Evolutionary conservation across 2,888 invertebrate genomes (phyloP), one percentile per base, ranked within the genome.

Genomic region (Anagyrus pseudococci): DNA sequence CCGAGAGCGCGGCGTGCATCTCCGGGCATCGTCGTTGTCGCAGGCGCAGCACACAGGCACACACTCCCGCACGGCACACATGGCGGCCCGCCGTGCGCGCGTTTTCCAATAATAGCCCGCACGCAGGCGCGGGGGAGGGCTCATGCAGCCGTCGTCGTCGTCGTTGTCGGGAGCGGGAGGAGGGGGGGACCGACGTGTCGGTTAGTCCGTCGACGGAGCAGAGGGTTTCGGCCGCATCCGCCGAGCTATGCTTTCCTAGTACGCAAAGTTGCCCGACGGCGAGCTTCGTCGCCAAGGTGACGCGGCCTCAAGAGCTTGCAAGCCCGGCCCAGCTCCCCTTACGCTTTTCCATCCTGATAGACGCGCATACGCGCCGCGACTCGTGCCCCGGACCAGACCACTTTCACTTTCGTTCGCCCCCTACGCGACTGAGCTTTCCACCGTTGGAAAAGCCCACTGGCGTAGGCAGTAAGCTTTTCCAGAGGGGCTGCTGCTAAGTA

Each of bases 241-340:
- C 19, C 25, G 44, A n/a, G 40, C 40, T 58, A 71, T 72, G 69
- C 58, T 71, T 62, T 41, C 71, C 72, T 72, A 68, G 66, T 72
- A 68, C 64, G 62, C 64, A 67, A 72, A 71, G 71, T 71, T 68
- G 69, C 64, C 68, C 62, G 64, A 65, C 59, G 56, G 64, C 37
- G 69, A 71, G 70, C 71, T 72, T 71, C 69, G 70, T 67, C 68
- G 65, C 64, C 67, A 64, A 62, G 67, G 67, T 47, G 63, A 68
- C 68, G 55, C 52, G 22, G n/a, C 44, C 29, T 19, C 33, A 15
- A 37, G 58, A 55, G 62, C 58, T 58, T 56, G 58, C 64, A 37
- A 37, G 33, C 33, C 33, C 33, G 47, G 7, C n/a, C 57, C 29
- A 61, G 58, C 60, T 53, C 49, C 57, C 26, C 23, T 10, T 4